Base-by-base conservation (phyloP, 2,888 invertebrate genomes). In the Sturmia bella region DNA sequence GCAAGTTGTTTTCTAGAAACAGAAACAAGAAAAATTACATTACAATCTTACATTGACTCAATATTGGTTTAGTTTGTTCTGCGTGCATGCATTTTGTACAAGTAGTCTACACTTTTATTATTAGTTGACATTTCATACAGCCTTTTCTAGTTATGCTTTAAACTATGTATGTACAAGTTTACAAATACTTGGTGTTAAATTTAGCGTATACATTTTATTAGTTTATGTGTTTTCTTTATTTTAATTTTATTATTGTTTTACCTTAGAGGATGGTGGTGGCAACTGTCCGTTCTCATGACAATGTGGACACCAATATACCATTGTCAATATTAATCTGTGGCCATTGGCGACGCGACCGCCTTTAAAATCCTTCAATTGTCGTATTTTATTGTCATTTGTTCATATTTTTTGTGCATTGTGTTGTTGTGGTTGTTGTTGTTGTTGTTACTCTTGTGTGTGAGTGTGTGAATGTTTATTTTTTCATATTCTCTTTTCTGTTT, bases 221-320 rank as follows among this genome's bases (percentile, higher is more conserved):
- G 13, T 41, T 7, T 57, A 48, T n/a, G n/a, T n/a, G n/a, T n/a
- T n/a, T n/a, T n/a, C n/a, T 50, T 21, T 73, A n/a, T 50, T n/a
- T 59, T 45, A 48, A 24, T 64, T 54, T 48, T 63, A 3, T 27
- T 39, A 32, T 75, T 45, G 39, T 39, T 70, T 89, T 89, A 89
- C 89, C 89, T 89, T 87, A 74, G 88, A 13, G 68, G 81, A 86
- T 75, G 83, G 83, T 68, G 89, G 89, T 57, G 89, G 89, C 86
- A 89, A 85, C 82, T 85, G 86, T 64, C 86, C 86, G 84, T 86
- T 86, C 56, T 89, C 89, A 85, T 89, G 88, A 83, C 89, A 89
- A 85, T 89, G 87, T 79, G 89, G 89, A 85, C 89, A 89, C 89
- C 89, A 89, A 86, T 86, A 85, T 54, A 85, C 85, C 84, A 85